Base-by-base conservation (phyloP, 2,888 invertebrate genomes). In the Tenodera sinensis region DNA sequence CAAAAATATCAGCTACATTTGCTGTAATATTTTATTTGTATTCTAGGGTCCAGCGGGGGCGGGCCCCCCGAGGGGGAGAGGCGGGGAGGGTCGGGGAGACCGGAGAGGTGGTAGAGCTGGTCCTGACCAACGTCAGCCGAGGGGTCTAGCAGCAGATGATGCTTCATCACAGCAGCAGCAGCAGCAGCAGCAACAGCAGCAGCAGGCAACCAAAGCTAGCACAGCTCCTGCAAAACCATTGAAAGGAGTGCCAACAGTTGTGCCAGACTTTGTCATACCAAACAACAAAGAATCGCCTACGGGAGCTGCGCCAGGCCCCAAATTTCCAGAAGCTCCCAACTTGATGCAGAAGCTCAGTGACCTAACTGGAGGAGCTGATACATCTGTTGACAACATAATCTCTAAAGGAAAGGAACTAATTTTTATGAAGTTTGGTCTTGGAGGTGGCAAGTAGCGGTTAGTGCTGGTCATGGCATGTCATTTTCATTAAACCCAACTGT, bases 351-450 rank as follows among this genome's bases (percentile, higher is more conserved):
- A 98, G 94, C 96, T 98, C 93, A 96, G 97, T 92, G 98, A 98
- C 93, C 85, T 89, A 94, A 97, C 97, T 89, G 93, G 93, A 42
- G 91, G 91, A 82, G 91, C 91, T 15, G 94, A 94, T 83, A 97
- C 97, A 90, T 97, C 97, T 91, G 98, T 98, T 91, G 97, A 97
- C 92, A 98, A 98, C 93, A 97, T 98, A 92, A 95, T 98, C 92
- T 97, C 98, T 93, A 98, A 98, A 94, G 98, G 98, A 92, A 98
- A 98, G 94, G 98, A 98, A 95, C 96, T 98, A 91, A 97, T 98
- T 93, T 98, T 98, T 94, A 98, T 98, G 96, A 97, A 97, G 94
- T 98, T 98, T 93, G 98, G 98, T 91, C 95, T 98, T 92, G 97
- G 97, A 92, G 87, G 87, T 15, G 42, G 87, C 87, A 87, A 87